These are phyloP conservation scores for Sciaenops ocellatus DNA, from an alignment of 2,797 vertebrate species.

Conservation along the genomic window DNA sequence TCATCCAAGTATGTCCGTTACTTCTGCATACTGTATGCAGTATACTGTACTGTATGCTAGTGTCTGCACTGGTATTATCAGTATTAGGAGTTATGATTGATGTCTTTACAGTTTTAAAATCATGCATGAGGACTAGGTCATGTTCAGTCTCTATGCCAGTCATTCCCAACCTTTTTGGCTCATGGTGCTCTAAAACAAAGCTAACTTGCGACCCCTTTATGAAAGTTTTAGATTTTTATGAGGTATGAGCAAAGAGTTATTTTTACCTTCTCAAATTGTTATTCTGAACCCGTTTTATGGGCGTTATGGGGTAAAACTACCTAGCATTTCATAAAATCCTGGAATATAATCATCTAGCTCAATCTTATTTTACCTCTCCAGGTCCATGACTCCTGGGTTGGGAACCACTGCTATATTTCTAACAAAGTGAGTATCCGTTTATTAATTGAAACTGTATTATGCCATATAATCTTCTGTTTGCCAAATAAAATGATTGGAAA, in stretches of 20 bases:
- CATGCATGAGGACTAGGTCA: neutral
- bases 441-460: neutral
- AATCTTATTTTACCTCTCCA: neutral
- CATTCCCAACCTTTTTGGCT: neutral
- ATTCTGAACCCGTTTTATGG: neutral
- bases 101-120: neutral
- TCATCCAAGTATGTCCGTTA: neutral
- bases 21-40: too few species aligned
- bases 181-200: neutral
- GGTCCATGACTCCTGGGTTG: neutral
- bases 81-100: neutral
- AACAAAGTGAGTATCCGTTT: neutral
- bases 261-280: conserved; percentile 8
- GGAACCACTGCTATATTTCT: neutral
- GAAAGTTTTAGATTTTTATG: neutral
- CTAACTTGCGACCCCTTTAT: neutral
- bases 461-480: neutral
- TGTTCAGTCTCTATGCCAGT: neutral
- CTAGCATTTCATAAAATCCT: neutral
- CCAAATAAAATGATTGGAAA: neutral
- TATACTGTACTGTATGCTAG: too few species aligned
- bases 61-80: neutral
- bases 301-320: neutral
- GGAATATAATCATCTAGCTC: neutral
- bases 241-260: neutral